Evolutionary conservation across 2,888 invertebrate species (phyloP).

Genomic region (Sinelater perroti): DNA sequence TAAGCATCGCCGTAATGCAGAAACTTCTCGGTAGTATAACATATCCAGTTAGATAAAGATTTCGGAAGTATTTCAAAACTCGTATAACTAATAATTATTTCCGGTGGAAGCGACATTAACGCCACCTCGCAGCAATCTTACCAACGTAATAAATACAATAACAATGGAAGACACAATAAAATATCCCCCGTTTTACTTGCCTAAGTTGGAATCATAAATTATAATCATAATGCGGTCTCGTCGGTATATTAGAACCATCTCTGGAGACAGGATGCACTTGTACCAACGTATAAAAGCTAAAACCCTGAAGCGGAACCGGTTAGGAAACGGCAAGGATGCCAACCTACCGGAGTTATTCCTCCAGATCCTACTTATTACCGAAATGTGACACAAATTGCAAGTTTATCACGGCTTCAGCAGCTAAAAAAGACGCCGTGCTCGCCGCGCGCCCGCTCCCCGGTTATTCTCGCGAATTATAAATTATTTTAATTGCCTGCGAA

Average conservation of each 20-base stretch:
- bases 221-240: slow-evolving; percentile 43
- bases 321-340: slow-evolving; percentile 40
- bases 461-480: slow-evolving; percentile 25
- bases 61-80: slow-evolving; percentile 40
- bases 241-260: slow-evolving; percentile 44
- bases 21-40: slow-evolving; percentile 17
- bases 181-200: slow-evolving; percentile 41
- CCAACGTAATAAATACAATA: slow-evolving; percentile 42
- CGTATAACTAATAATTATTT: slow-evolving; percentile 48
- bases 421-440: slow-evolving; percentile 25
- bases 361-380: slow-evolving; percentile 39
- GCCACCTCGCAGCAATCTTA: slow-evolving; percentile 40
- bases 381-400: slow-evolving; percentile 40
- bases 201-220: slow-evolving; percentile 42
- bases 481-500: slow-evolving; percentile 27
- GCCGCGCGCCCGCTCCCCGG: slow-evolving; percentile 18
- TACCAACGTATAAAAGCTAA: slow-evolving; percentile 40
- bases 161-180: slow-evolving; percentile 41
- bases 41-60: slow-evolving; percentile 34
- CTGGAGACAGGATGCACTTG: slow-evolving; percentile 42
- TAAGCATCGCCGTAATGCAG: slow-evolving; percentile 21
- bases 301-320: slow-evolving; percentile 40
- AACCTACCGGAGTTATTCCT: slow-evolving; percentile 38
- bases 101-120: slow-evolving; percentile 38
- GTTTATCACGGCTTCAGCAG: slow-evolving; percentile 36